Evolutionary conservation across 1,140 invertebrate genomes (phyloP).

Genomic region (Hylaeus volcanicus): DNA sequence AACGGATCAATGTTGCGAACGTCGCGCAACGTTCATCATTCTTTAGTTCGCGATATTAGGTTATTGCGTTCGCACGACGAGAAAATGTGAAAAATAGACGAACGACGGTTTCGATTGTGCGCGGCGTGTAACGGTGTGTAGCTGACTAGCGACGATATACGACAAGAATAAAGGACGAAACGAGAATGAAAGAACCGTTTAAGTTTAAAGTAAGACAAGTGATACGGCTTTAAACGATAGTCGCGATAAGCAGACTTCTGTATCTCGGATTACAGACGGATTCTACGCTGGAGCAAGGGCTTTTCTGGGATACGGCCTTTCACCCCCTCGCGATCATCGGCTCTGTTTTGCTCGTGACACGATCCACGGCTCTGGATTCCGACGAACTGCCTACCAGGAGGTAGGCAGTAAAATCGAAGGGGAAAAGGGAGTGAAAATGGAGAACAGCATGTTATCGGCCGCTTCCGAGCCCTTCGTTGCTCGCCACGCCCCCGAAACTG

Average conservation of each 20-base stretch:
- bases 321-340: slow-evolving; percentile 31
- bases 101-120: neutral
- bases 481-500: slow-evolving; percentile 64
- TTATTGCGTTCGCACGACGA: neutral
- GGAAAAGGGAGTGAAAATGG: slow-evolving; percentile 48
- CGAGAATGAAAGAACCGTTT: neutral
- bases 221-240: slow-evolving; percentile 10
- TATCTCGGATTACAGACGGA: slow-evolving; percentile 55
- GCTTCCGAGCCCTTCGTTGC: slow-evolving; percentile 65
- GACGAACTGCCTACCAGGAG: slow-evolving; percentile 45
- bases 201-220: slow-evolving; percentile 7
- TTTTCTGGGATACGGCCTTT: slow-evolving; percentile 14
- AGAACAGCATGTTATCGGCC: slow-evolving; percentile 60
- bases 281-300: neutral
- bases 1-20: slow-evolving; percentile 18
- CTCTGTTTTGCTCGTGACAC: slow-evolving; percentile 30
- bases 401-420: slow-evolving; percentile 28
- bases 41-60: neutral
- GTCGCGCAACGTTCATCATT: neutral
- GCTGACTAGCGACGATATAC: neutral
- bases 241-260: slow-evolving; percentile 52
- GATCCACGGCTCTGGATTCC: slow-evolving; percentile 41
- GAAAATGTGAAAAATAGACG: too few relatives aligned
- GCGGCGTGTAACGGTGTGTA: neutral
- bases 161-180: neutral